Evolutionary conservation across 2,113 vertebrate genomes (phyloP), one percentile per base, ranked within the genome.

Genomic region (Syngnathus typhle): DNA sequence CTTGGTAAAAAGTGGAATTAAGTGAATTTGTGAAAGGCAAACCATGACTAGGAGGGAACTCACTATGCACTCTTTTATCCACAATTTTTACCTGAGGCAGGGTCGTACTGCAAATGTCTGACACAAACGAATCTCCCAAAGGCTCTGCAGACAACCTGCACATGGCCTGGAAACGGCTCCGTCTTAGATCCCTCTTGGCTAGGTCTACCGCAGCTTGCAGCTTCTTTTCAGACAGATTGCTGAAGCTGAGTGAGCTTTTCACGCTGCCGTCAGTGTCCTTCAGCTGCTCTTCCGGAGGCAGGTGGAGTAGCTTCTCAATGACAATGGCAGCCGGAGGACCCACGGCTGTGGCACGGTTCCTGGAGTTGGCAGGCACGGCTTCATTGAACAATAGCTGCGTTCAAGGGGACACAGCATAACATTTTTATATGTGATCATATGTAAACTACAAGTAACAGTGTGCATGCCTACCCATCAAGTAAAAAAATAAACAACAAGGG

Each of bases 371-470:
- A 59, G 93, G 88, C 60, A 91, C 66, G 21, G 82, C 88, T 77
- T 86, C 89, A 62, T 93, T 96, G 79, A 98, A 98, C 79, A 91
- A 91, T 23, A 99, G 89, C 94, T 99, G 88, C 63, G 80, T 41
- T 3, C 54, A 54, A 12, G 12, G 27, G 52, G 32, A 43, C 58
- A 60, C n/a, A 2, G 16, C 18, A 10, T 59, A 18, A 19, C 19
- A 36, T 10, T 4, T 5, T 19, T 5, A 60, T 10, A 10, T 37
- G 19, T 36, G 15, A 18, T 10, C n/a, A 16, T 39, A 19, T 49
- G 47, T 49, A 19, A 47, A 47, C 15, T 49, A 32, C 27, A 32
- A 32, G 27, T 3, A 49, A 8, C 19, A 19, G 3, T 55, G 52
- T 27, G 21, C 19, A 9, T 54, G 5, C 54, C 23, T 2, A 32